Evolutionary conservation across 2,888 invertebrate genomes (phyloP).

Genomic region (Eupelmus urozonus): DNA sequence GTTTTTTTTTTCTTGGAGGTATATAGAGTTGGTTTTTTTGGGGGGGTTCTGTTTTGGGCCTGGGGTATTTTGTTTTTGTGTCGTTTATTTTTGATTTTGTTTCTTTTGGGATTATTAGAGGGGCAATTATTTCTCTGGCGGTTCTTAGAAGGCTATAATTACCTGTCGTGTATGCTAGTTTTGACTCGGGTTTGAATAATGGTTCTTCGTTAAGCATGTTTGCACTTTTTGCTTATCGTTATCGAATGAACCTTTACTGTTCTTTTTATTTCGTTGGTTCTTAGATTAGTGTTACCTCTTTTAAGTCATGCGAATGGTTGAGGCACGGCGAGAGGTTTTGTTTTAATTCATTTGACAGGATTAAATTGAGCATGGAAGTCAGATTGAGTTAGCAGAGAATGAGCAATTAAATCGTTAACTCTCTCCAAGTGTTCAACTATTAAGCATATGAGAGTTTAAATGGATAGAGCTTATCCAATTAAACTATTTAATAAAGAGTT

Average conservation of each 20-base stretch:
- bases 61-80: not conserved
- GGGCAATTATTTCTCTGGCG: too few relatives aligned
- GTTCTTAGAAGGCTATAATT: too few relatives aligned
- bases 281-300: slow-evolving; percentile 24
- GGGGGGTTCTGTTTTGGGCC: not conserved
- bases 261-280: not conserved
- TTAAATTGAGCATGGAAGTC: not conserved
- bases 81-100: not conserved
- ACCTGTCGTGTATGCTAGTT: not conserved
- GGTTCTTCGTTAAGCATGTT: slow-evolving; percentile 19
- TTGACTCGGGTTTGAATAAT: not conserved
- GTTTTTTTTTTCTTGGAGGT: slow-evolving; percentile 43
- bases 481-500: slow-evolving; percentile 27
- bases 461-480: slow-evolving; percentile 23
- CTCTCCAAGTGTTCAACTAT: not conserved
- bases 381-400: not conserved
- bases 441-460: not conserved
- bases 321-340: not conserved
- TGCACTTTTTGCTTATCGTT: slow-evolving; percentile 13
- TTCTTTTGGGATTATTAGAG: not conserved
- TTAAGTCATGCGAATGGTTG: slow-evolving; percentile 4
- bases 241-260: slow-evolving; percentile 26
- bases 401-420: slow-evolving; percentile 2
- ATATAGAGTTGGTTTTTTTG: slow-evolving; percentile 12
- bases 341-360: not conserved